Evolutionary conservation across 2,888 invertebrate genomes (phyloP).

Genomic region (Pristionchus arcanus): DNA sequence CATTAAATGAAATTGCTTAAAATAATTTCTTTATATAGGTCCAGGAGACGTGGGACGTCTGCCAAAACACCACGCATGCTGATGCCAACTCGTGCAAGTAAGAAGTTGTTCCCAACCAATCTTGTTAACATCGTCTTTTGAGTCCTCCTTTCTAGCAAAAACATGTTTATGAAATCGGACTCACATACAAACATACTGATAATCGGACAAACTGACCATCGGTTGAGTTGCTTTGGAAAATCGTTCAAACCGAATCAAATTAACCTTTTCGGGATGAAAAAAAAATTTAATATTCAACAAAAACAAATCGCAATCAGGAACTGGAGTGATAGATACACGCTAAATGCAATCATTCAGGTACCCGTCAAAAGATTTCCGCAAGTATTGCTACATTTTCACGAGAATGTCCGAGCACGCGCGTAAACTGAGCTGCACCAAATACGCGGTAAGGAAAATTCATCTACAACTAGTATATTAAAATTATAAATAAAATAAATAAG

Average conservation of each 20-base stretch:
- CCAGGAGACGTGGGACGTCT: constrained; percentile 60
- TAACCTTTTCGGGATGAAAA: no score
- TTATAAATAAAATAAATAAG: neutral
- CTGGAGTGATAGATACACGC: no score
- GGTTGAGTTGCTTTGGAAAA: no score
- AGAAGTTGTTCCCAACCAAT: neutral
- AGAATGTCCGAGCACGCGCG: constrained; percentile 49
- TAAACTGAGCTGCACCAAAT: constrained; percentile 51
- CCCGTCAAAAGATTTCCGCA: neutral
- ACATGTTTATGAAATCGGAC: no score
- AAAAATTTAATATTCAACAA: no score
- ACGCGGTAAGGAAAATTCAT: neutral
- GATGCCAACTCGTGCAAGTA: neutral
- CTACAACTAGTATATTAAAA: neutral
- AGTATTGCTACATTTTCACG: constrained; percentile 59
- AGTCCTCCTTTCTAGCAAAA: no score
- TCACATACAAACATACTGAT: no score
- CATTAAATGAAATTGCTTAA: neutral
- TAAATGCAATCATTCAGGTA: neutral
- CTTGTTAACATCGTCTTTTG: no score
- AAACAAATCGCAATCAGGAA: no score
- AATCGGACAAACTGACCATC: no score
- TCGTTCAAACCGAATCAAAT: no score
- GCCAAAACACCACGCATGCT: constrained; percentile 56
- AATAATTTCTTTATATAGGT: constrained; percentile 47